A percentile compares a stretch with the other conserved stretches of the same genome.
phyloP scores from a whole-genome alignment of 2,888 invertebrate species.

The Sepioteuthis lessoniana region DNA sequence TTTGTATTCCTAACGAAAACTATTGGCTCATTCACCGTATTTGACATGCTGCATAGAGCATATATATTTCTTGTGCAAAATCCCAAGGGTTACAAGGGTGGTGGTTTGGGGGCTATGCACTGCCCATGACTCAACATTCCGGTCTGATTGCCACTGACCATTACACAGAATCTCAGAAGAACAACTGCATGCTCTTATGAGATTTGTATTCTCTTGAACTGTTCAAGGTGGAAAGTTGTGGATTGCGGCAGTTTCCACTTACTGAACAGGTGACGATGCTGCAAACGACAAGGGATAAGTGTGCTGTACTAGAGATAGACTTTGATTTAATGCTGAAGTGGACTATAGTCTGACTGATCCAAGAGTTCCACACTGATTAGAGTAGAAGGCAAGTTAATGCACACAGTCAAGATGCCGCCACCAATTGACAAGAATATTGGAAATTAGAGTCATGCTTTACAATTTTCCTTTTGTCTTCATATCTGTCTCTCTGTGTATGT shows the following conservation, averaged over 20 bases:
- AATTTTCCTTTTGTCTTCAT: neutral
- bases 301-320: conserved; percentile 39
- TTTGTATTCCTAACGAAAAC: conserved; percentile 34
- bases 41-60: conserved; percentile 34
- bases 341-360: conserved; percentile 35
- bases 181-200: conserved; percentile 46
- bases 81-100: neutral
- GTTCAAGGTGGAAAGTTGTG: conserved; percentile 44
- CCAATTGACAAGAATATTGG: conserved; percentile 36
- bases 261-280: conserved; percentile 47
- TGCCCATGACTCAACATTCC: conserved; percentile 35
- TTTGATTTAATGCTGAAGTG: conserved; percentile 46
- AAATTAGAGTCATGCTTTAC: conserved; percentile 38
- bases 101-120: neutral
- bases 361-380: conserved; percentile 17
- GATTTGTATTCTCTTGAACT: conserved; percentile 43
- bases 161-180: conserved; percentile 38
- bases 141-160: conserved; percentile 35
- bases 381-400: conserved; percentile 38
- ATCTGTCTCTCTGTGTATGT: neutral
- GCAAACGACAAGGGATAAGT: conserved; percentile 45
- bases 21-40: conserved; percentile 35
- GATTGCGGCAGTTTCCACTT: conserved; percentile 45
- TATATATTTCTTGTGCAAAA: neutral
- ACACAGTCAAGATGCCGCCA: conserved; percentile 39